Conservation (phyloP, 2,888 invertebrate genomes). For the Noctua fimbriata region DNA sequence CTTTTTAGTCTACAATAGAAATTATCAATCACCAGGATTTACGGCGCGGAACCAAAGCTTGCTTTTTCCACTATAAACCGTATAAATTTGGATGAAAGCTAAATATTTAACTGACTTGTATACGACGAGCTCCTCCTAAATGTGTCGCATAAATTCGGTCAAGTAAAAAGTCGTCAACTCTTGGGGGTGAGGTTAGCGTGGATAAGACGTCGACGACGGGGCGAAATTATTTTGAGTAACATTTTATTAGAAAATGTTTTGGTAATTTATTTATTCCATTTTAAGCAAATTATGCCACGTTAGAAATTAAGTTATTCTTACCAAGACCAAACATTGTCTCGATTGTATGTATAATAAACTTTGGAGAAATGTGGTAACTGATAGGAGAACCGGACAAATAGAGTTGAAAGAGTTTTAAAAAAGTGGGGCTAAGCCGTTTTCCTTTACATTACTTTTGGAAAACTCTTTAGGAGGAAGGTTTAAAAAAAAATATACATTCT, state of each 20-base stretch:
- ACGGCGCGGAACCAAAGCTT: constrained; percentile 81
- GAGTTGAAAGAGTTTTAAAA: background rate
- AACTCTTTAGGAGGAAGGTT: background rate
- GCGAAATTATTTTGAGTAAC: background rate
- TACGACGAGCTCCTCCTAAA: constrained; percentile 86
- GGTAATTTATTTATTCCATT: background rate
- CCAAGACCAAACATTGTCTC: background rate
- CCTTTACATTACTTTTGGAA: background rate
- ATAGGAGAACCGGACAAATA: background rate
- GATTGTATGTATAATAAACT: background rate
- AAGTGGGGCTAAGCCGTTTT: too few relatives aligned
- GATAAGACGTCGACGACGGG: constrained; percentile 65
- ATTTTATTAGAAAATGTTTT: background rate
- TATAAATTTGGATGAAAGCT: constrained; percentile 86
- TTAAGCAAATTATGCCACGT: background rate
- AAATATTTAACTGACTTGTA: constrained; percentile 88
- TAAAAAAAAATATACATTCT: background rate
- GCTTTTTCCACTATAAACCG: constrained; percentile 83
- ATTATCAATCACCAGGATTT: constrained; percentile 83
- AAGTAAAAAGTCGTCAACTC: constrained; percentile 88
- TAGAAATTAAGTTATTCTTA: background rate
- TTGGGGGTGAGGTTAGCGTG: constrained; percentile 63
- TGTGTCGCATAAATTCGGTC: constrained; percentile 88
- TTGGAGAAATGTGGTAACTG: background rate
- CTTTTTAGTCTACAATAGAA: constrained; percentile 64